Conservation (phyloP, 2,888 invertebrate genomes). For the Leptinotarsa tumamoca region DNA sequence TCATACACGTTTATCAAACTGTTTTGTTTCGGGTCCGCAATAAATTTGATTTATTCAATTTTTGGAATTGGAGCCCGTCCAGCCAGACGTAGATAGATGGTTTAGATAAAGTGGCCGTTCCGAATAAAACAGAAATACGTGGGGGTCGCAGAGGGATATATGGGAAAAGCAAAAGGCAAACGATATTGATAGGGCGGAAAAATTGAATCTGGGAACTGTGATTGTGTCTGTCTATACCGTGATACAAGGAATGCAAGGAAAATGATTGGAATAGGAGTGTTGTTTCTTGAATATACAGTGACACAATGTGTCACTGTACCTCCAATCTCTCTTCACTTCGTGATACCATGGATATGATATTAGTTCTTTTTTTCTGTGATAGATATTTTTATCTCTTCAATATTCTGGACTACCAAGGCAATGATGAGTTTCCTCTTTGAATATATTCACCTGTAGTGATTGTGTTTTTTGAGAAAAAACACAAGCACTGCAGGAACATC, state of each 20-base stretch:
- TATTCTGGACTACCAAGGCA: too few species aligned
- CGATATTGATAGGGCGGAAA: conserved; percentile 2
- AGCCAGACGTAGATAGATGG: conserved; percentile 61
- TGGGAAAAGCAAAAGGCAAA: conserved; percentile 26
- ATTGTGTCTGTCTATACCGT: neutral
- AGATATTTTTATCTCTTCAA: too few species aligned
- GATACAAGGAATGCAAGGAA: neutral
- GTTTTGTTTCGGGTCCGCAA: conserved; percentile 35
- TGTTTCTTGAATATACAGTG: neutral
- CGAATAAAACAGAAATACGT: conserved; percentile 40
- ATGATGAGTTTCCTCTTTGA: too few species aligned
- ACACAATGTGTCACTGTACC: too few species aligned
- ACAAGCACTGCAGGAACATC: too few species aligned
- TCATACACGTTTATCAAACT: conserved; percentile 10
- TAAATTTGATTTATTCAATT: conserved; percentile 63
- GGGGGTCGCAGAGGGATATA: conserved; percentile 34
- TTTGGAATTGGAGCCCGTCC: conserved; percentile 57
- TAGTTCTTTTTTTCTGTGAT: too few species aligned
- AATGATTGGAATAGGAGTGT: neutral
- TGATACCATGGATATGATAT: too few species aligned
- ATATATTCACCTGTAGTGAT: too few species aligned
- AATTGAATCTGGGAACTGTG: neutral
- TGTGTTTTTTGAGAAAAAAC: too few species aligned
- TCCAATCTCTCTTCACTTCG: too few species aligned
- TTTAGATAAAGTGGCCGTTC: conserved; percentile 59